phyloP scores from a whole-genome alignment of 2,888 invertebrate species.

The Hedya salicella region DNA sequence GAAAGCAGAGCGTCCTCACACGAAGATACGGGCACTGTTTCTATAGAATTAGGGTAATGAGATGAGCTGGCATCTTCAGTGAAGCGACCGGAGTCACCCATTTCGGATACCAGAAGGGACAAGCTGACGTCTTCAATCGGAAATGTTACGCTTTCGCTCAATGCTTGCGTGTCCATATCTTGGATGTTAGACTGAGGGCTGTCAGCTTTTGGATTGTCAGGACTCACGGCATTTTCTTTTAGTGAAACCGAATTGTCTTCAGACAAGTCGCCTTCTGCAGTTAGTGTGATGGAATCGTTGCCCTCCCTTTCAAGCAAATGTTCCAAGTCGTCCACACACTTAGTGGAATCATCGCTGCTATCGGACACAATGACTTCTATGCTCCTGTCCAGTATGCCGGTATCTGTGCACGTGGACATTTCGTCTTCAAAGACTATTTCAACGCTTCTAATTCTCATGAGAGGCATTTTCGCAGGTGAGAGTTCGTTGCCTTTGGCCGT shows the following conservation, averaged over 20 bases:
- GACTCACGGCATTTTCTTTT: slow-evolving; percentile 50
- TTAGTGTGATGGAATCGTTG: slow-evolving; percentile 72
- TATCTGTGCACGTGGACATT: slow-evolving; percentile 76
- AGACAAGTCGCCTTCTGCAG: slow-evolving; percentile 73
- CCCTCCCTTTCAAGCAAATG: slow-evolving; percentile 63
- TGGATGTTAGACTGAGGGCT: slow-evolving; percentile 51
- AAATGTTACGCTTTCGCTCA: slow-evolving; percentile 58
- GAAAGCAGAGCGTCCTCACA: slow-evolving; percentile 77
- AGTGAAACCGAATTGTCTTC: slow-evolving; percentile 70
- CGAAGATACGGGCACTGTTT: slow-evolving; percentile 57
- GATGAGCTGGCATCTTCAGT: slow-evolving; percentile 76
- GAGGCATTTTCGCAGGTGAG: slow-evolving; percentile 75
- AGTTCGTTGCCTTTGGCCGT: slow-evolving; percentile 75
- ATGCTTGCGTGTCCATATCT: slow-evolving; percentile 57
- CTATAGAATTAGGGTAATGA: slow-evolving; percentile 53
- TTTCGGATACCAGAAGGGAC: slow-evolving; percentile 70
- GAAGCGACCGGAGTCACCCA: slow-evolving; percentile 75
- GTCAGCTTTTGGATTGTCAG: slow-evolving; percentile 51
- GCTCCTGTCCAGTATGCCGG: slow-evolving; percentile 68
- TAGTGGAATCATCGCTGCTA: slow-evolving; percentile 77
- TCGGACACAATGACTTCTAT: slow-evolving; percentile 71
- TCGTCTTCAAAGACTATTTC: slow-evolving; percentile 81
- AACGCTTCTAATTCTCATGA: slow-evolving; percentile 79
- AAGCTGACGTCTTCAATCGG: slow-evolving; percentile 61
- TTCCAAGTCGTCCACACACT: slow-evolving; percentile 76